Conservation (phyloP, 2,888 invertebrate genomes). For the Tricholauxania praeusta region DNA sequence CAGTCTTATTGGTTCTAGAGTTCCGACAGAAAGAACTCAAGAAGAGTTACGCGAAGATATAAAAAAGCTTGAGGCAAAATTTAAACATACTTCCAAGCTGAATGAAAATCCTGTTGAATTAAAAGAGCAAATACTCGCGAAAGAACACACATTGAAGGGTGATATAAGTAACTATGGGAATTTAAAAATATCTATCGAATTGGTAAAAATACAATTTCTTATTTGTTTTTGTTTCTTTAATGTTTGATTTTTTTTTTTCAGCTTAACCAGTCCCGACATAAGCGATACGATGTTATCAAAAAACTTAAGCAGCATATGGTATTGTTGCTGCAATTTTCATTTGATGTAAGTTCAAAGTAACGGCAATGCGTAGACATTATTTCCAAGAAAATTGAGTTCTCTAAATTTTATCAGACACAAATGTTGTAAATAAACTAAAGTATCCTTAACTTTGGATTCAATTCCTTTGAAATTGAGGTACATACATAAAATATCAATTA, state of each 20-base stretch:
- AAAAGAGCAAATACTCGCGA: slow-evolving; percentile 67
- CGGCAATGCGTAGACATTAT: too few species aligned
- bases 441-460: too few species aligned
- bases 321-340: slow-evolving; percentile 67
- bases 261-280: slow-evolving; percentile 65
- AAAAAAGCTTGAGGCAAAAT: slow-evolving; percentile 57
- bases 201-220: slow-evolving; percentile 59
- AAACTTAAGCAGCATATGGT: slow-evolving; percentile 69
- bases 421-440: too few species aligned
- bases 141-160: slow-evolving; percentile 56
- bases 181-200: slow-evolving; percentile 64
- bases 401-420: too few species aligned
- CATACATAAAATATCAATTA: too few species aligned
- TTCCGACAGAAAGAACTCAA: slow-evolving; percentile 64
- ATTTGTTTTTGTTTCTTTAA: too few species aligned
- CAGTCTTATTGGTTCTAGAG: slow-evolving; percentile 60
- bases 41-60: slow-evolving; percentile 63
- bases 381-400: too few species aligned
- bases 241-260: slow-evolving; percentile 48
- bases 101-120: slow-evolving; percentile 55
- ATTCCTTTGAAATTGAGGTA: too few species aligned
- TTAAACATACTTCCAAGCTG: slow-evolving; percentile 56
- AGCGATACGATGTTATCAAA: slow-evolving; percentile 68
- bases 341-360: slow-evolving; percentile 54
- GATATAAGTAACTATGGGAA: slow-evolving; percentile 44